Percentiles rank a stretch among this genome's conserved stretches.
Conservation (phyloP, 2,888 invertebrate species). For the Spodoptera picta region DNA sequence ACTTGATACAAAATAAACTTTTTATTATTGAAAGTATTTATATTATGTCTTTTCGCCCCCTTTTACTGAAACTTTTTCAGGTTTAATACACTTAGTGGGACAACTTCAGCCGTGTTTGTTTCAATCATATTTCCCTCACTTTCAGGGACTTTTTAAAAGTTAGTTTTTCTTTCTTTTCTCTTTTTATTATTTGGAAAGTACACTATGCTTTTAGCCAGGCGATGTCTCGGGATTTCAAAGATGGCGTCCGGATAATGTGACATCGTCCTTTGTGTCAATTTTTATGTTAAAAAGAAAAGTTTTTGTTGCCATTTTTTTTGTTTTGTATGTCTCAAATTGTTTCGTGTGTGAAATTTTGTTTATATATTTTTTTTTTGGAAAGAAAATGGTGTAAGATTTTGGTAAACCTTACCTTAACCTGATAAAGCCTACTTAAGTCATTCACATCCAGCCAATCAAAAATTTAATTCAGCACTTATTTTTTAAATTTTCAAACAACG, state of each 20-base stretch:
- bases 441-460: too few relatives aligned
- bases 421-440: too few relatives aligned
- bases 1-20: conserved; percentile 77
- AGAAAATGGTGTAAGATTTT: too few relatives aligned
- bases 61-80: conserved; percentile 74
- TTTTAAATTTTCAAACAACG: too few relatives aligned
- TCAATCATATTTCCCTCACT: conserved; percentile 82
- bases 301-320: conserved; percentile 14
- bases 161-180: conserved; percentile 59
- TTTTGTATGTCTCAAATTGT: not conserved
- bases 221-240: conserved; percentile 46
- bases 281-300: conserved; percentile 43
- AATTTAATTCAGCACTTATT: too few relatives aligned
- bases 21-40: conserved; percentile 88
- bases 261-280: conserved; percentile 31
- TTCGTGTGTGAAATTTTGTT: not conserved
- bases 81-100: conserved; percentile 87
- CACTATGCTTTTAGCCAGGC: conserved; percentile 67
- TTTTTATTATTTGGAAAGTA: conserved; percentile 65
- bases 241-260: conserved; percentile 42
- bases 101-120: conserved; percentile 77
- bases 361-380: not conserved
- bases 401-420: too few relatives aligned
- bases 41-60: conserved; percentile 85
- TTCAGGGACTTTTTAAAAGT: conserved; percentile 65